These are phyloP conservation scores for Lasiurus borealis DNA, from an alignment of 2,113 vertebrate species.

Conservation along the genomic window DNA sequence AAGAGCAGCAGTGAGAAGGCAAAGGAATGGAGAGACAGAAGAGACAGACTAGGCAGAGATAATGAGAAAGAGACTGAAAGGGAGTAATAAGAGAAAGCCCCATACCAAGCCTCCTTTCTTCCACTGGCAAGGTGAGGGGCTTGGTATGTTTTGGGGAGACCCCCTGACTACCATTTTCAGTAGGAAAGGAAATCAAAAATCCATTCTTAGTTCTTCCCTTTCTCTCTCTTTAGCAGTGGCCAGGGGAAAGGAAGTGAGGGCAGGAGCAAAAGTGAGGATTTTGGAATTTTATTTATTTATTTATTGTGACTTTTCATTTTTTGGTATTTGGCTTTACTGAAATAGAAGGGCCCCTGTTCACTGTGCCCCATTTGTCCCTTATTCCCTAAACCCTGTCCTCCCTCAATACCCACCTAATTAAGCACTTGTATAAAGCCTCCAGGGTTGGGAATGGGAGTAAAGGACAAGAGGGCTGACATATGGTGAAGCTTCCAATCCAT, in stretches of 20 bases:
- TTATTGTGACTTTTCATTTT: constrained; percentile 81
- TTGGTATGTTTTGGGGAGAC: constrained; percentile 65
- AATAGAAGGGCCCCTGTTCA: constrained; percentile 75
- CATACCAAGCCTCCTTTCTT: constrained; percentile 72
- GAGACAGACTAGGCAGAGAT: constrained; percentile 72
- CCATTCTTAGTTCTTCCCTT: constrained; percentile 66
- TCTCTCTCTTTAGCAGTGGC: constrained; percentile 59
- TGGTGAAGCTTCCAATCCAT: constrained; percentile 57
- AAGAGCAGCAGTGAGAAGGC: constrained; percentile 70
- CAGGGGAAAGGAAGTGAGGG: constrained; percentile 60
- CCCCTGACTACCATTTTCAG: constrained; percentile 69
- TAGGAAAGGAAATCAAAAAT: constrained; percentile 66
- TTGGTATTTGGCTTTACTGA: constrained; percentile 84
- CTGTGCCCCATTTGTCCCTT: constrained; percentile 68
- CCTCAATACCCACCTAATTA: constrained; percentile 71
- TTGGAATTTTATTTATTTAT: constrained; percentile 83
- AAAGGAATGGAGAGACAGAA: constrained; percentile 69
- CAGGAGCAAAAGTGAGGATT: constrained; percentile 75
- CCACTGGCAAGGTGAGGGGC: constrained; percentile 64
- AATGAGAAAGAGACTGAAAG: constrained; percentile 65
- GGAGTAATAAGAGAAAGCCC: constrained; percentile 67
- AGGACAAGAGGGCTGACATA: constrained; percentile 70
- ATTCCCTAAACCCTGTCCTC: constrained; percentile 64
- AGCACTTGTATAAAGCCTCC: constrained; percentile 84
- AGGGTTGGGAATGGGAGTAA: constrained; percentile 75